Conservation (phyloP, 2,797 vertebrate species). For the Netta rufina region DNA sequence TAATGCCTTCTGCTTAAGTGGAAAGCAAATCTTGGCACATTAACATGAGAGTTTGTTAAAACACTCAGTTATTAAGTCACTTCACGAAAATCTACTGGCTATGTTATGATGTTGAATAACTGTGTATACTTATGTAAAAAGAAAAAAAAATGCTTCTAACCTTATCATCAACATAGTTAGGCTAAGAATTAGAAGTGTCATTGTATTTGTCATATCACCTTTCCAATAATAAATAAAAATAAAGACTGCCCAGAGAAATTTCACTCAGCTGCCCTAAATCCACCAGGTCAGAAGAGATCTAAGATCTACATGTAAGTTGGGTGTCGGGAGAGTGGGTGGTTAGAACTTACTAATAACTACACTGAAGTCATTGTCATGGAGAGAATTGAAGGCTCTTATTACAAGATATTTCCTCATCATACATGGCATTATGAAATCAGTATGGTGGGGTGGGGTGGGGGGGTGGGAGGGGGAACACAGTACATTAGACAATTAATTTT, state of each 20-base stretch:
- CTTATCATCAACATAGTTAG: neutral
- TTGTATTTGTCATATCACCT: neutral
- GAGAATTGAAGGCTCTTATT: neutral
- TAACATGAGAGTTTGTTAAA: neutral
- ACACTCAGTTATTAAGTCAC: neutral
- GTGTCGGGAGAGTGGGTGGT: no score
- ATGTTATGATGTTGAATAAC: neutral
- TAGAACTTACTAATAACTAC: neutral
- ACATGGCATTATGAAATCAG: neutral
- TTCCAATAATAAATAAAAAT: neutral
- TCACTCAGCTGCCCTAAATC: neutral
- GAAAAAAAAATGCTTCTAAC: neutral
- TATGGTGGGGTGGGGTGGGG: no score
- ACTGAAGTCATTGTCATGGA: neutral
- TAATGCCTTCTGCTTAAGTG: neutral
- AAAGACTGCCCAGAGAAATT: neutral
- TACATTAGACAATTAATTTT: neutral
- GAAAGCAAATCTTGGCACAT: conserved; percentile 2
- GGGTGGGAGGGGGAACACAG: neutral
- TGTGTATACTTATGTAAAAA: neutral
- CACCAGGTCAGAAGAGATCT: neutral
- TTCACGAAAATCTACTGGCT: neutral
- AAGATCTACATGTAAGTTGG: no score
- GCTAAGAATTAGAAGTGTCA: neutral
- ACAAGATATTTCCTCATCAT: neutral